Percentiles rank a stretch among this genome's conserved stretches.
These are phyloP conservation scores for Tipula helvola DNA, from an alignment of 2,888 invertebrate genomes.

Conservation along the genomic window DNA sequence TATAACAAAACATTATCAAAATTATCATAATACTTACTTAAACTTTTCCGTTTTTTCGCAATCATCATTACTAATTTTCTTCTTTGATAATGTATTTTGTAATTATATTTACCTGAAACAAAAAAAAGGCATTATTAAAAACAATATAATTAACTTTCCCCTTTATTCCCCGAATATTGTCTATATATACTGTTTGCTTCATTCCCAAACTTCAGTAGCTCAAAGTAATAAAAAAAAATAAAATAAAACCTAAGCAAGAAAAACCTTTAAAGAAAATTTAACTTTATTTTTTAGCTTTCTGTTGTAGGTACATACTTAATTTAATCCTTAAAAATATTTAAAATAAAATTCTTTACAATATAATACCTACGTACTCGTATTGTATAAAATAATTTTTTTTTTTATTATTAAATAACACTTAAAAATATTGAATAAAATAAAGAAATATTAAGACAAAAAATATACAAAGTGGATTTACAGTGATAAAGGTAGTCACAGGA, in stretches of 20 bases:
- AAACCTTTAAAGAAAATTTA: not conserved
- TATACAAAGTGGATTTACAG: not conserved
- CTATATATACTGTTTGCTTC: not conserved
- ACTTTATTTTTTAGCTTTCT: not conserved
- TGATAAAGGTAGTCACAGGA: not conserved
- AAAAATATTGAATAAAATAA: not conserved
- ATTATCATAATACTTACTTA: not conserved
- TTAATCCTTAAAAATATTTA: not conserved
- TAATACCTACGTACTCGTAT: not conserved
- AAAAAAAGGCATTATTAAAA: not conserved
- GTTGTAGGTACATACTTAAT: not conserved
- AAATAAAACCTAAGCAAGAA: not conserved
- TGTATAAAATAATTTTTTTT: not conserved
- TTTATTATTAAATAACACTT: not conserved
- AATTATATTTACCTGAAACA: not conserved
- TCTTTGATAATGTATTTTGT: constrained; percentile 4
- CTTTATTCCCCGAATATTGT: not conserved
- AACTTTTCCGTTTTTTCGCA: not conserved
- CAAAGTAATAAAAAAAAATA: not conserved
- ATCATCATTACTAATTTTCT: not conserved
- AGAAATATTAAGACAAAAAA: not conserved
- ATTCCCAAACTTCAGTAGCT: not conserved
- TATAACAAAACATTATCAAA: not conserved
- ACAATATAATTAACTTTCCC: not conserved
- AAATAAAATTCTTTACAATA: not conserved